These are phyloP conservation scores for Muschampia staudingeri DNA, from an alignment of 2,888 invertebrate genomes.

Conservation along the genomic window DNA sequence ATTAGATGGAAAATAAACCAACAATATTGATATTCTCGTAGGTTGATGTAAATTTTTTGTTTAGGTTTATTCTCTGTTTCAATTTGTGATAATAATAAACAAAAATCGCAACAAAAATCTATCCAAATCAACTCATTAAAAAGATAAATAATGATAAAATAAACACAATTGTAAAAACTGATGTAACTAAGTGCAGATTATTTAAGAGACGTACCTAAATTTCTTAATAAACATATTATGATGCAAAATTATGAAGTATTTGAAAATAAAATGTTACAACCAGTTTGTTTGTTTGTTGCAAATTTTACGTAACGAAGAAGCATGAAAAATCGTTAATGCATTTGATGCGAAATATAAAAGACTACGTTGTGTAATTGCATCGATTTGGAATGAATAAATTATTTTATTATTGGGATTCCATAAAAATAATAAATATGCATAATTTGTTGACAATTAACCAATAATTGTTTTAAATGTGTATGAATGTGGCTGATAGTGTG, in stretches of 20 bases:
- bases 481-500: constrained; percentile 29
- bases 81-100: too few relatives aligned
- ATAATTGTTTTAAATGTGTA: constrained; percentile 60
- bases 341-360: constrained; percentile 42
- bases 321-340: constrained; percentile 48
- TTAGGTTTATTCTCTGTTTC: too few relatives aligned
- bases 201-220: neutral
- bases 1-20: too few relatives aligned
- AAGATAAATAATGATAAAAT: too few relatives aligned
- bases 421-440: constrained; percentile 37
- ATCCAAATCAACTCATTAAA: too few relatives aligned
- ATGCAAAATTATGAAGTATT: constrained; percentile 21
- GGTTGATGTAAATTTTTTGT: too few relatives aligned
- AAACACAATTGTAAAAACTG: too few relatives aligned
- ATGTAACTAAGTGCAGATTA: neutral
- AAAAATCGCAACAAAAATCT: too few relatives aligned
- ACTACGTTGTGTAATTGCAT: constrained; percentile 31
- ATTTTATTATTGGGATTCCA: constrained; percentile 44
- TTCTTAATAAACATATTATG: neutral
- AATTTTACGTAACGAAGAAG: constrained; percentile 49
- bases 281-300: constrained; percentile 37
- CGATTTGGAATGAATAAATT: constrained; percentile 40
- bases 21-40: too few relatives aligned
- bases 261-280: constrained; percentile 29
- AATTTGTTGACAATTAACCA: constrained; percentile 60